Conservation (phyloP, 37 sponge, comb jelly and placozoan species). For the Halichondria panicea region DNA sequence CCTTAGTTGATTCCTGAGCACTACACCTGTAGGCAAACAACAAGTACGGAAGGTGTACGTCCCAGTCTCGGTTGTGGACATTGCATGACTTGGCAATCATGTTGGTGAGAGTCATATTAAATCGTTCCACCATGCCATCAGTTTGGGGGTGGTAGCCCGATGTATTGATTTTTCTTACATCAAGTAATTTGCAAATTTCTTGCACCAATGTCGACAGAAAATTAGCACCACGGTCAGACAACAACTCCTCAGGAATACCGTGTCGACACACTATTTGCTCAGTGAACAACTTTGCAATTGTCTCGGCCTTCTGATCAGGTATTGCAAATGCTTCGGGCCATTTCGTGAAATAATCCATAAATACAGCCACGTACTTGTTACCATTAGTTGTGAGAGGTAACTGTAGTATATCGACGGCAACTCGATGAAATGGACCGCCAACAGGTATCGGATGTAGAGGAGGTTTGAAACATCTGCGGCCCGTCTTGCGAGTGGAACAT, state of each 20-base stretch:
- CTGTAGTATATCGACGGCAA: slow-evolving; percentile 55
- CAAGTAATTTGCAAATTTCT: slow-evolving; percentile 22
- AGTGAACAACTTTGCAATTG: slow-evolving; percentile 49
- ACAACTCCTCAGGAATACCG: slow-evolving; percentile 42
- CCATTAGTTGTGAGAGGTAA: slow-evolving; percentile 40
- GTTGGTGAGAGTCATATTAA: too few relatives aligned
- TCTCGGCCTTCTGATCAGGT: slow-evolving; percentile 45
- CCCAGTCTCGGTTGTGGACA: slow-evolving; percentile 34
- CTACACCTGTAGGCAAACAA: slow-evolving; percentile 54
- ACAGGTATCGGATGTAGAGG: slow-evolving; percentile 46
- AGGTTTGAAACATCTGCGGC: slow-evolving; percentile 1
- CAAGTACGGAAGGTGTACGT: slow-evolving; percentile 33
- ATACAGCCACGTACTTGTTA: slow-evolving; percentile 53
- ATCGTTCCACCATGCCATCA: slow-evolving; percentile 56
- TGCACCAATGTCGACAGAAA: slow-evolving; percentile 33
- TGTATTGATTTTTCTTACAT: slow-evolving; percentile 51
- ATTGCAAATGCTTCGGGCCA: slow-evolving; percentile 70
- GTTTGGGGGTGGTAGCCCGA: slow-evolving; percentile 56
- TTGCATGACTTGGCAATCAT: slow-evolving; percentile 42
- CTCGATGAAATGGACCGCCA: slow-evolving; percentile 56
- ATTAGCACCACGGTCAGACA: too few relatives aligned
- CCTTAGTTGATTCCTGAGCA: slow-evolving; percentile 47
- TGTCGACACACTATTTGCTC: slow-evolving; percentile 32
- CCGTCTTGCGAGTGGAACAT: slow-evolving; percentile 29
- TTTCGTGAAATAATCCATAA: slow-evolving; percentile 62